Percentiles rank a stretch among this genome's conserved stretches.
phyloP scores from a whole-genome alignment of 23 tunicate genomes.

The Ciona savignyi region DNA sequence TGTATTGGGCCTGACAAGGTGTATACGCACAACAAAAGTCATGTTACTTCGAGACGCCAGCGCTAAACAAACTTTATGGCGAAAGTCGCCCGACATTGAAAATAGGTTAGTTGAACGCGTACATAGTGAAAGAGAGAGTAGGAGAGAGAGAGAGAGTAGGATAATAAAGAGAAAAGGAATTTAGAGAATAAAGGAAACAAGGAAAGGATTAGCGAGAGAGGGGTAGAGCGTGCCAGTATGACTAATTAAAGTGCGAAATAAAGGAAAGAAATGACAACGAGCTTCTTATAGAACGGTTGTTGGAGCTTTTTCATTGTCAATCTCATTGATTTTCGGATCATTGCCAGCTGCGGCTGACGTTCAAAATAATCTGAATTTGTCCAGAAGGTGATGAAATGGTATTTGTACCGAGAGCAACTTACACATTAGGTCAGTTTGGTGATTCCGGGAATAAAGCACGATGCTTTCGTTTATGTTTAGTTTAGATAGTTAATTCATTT shows the following conservation, averaged over 20 bases:
- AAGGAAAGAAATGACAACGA: neutral
- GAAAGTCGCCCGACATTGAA: neutral
- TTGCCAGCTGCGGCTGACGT: neutral
- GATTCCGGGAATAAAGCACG: too few relatives aligned
- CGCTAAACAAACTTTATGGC: slow-evolving; percentile 1
- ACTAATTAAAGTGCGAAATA: slow-evolving; percentile 1
- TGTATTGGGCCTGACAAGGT: neutral
- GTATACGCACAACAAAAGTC: neutral
- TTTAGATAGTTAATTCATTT: too few relatives aligned
- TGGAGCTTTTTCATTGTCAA: too few relatives aligned
- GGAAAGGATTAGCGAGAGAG: neutral
- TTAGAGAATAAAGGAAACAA: neutral
- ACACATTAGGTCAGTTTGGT: too few relatives aligned
- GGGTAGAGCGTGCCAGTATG: neutral
- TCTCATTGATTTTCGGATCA: too few relatives aligned
- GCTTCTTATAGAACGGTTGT: neutral
- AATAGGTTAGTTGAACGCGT: neutral
- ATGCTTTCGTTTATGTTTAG: too few relatives aligned
- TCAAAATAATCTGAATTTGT: too few relatives aligned
- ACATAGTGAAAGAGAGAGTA: neutral
- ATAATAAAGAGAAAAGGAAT: neutral
- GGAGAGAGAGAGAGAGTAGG: neutral
- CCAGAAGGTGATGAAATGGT: too few relatives aligned
- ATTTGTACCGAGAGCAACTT: too few relatives aligned
- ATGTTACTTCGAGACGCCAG: neutral